Evolutionary conservation across 2,888 invertebrate species (phyloP).

Genomic region (Prosopocoilus inquinatus): DNA sequence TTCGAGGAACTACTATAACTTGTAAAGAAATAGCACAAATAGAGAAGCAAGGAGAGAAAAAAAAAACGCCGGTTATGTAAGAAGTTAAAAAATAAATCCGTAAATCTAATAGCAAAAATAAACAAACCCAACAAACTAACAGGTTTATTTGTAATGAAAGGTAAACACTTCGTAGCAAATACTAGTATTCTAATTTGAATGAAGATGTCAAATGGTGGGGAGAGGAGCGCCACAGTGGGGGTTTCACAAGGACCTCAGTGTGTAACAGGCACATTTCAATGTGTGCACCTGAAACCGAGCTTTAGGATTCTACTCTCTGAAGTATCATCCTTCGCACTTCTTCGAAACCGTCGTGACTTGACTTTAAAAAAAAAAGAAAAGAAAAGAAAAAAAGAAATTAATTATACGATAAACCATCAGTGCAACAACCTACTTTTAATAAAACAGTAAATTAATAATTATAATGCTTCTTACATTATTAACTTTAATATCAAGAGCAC

Average conservation of each 20-base stretch:
- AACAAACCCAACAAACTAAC: not conserved
- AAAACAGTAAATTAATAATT: too few species aligned
- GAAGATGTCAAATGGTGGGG: constrained; percentile 1
- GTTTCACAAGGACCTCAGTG: not conserved
- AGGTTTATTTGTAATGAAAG: not conserved
- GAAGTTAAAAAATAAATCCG: not conserved
- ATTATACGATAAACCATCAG: too few species aligned
- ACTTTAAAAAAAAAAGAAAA: too few species aligned
- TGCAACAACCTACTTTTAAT: too few species aligned
- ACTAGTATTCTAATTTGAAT: constrained; percentile 3
- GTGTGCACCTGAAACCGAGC: constrained; percentile 2
- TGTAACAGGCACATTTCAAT: not conserved
- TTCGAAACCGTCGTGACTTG: too few species aligned
- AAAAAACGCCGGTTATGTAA: too few species aligned
- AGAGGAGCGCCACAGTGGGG: not conserved
- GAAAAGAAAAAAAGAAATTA: too few species aligned
- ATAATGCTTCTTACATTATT: too few species aligned
- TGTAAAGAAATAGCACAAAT: too few species aligned
- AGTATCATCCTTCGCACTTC: not conserved
- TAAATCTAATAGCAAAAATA: not conserved
- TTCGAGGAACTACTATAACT: too few species aligned
- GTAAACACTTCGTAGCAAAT: not conserved
- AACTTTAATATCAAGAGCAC: too few species aligned
- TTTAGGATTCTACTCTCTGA: not conserved
- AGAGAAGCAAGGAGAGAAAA: too few species aligned